phyloP scores from a whole-genome alignment of 2,797 vertebrate species.

The Spea hammondii region DNA sequence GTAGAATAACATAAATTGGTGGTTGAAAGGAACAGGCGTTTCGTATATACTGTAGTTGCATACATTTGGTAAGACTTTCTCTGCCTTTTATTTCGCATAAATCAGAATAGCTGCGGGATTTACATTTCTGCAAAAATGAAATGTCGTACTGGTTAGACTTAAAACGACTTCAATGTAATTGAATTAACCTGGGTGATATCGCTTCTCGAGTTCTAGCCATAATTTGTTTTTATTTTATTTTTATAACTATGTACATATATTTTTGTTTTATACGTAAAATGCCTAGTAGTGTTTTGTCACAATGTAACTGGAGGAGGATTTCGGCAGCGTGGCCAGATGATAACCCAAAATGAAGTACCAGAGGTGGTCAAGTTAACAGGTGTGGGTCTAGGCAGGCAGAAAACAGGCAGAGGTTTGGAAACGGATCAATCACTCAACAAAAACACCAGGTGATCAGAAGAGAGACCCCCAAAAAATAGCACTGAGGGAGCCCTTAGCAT shows the following conservation, averaged over 20 bases:
- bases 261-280: slow-evolving; percentile 28
- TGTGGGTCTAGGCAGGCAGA: too few relatives aligned
- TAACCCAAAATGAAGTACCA: too few relatives aligned
- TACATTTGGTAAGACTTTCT: slow-evolving; percentile 29
- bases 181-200: slow-evolving; percentile 56
- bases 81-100: slow-evolving; percentile 56
- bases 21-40: slow-evolving; percentile 56
- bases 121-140: slow-evolving; percentile 53
- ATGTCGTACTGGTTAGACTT: slow-evolving; percentile 47
- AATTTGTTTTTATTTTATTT: slow-evolving; percentile 14
- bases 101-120: slow-evolving; percentile 55
- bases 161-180: slow-evolving; percentile 52
- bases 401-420: too few relatives aligned
- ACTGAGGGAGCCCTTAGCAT: too few relatives aligned
- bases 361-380: too few relatives aligned
- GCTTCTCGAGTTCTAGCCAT: slow-evolving; percentile 52
- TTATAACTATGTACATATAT: not conserved
- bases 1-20: slow-evolving; percentile 51
- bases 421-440: too few relatives aligned
- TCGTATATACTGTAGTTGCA: slow-evolving; percentile 59
- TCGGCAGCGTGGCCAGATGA: too few relatives aligned
- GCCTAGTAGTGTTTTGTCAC: slow-evolving; percentile 26
- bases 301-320: too few relatives aligned
- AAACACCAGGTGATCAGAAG: too few relatives aligned
- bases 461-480: too few relatives aligned